These are phyloP conservation scores for Netelia fuscicornis DNA, from an alignment of 2,888 invertebrate genomes.

Conservation along the genomic window DNA sequence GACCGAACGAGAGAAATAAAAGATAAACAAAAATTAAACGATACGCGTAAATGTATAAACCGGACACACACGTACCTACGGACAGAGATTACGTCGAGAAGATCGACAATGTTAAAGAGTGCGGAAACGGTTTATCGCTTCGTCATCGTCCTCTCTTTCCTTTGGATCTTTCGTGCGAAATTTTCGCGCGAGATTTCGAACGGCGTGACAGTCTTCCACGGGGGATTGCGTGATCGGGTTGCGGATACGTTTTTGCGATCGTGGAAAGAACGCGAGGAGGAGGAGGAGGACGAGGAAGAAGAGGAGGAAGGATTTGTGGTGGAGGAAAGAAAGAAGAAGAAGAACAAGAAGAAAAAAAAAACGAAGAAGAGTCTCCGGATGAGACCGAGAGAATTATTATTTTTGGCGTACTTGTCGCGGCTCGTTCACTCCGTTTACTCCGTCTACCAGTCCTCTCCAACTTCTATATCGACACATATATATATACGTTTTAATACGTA, in stretches of 20 bases:
- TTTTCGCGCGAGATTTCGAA: background rate
- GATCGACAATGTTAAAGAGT: background rate
- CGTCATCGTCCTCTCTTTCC: background rate
- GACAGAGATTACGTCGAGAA: background rate
- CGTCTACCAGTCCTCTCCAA: conserved; percentile 51
- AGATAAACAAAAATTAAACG: background rate
- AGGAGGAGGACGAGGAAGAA: too few species aligned
- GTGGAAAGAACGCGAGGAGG: too few species aligned
- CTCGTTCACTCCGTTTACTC: conserved; percentile 44
- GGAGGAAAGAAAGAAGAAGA: too few species aligned
- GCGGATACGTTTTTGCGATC: background rate
- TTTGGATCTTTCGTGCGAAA: background rate
- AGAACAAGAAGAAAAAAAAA: conserved; percentile 1
- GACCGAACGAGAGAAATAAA: conserved; percentile 1
- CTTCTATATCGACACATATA: conserved; percentile 14
- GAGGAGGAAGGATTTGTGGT: too few species aligned
- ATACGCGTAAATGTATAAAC: background rate
- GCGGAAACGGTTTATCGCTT: background rate
- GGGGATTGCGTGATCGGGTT: conserved; percentile 2
- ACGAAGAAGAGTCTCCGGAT: conserved; percentile 47
- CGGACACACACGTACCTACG: background rate
- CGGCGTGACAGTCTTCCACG: background rate
- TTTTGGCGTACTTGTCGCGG: conserved; percentile 63
- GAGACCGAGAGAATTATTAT: conserved; percentile 66
- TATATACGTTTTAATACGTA: conserved; percentile 12